phyloP scores from a whole-genome alignment of 2,888 invertebrate species.

The Scaeva pyrastri region DNA sequence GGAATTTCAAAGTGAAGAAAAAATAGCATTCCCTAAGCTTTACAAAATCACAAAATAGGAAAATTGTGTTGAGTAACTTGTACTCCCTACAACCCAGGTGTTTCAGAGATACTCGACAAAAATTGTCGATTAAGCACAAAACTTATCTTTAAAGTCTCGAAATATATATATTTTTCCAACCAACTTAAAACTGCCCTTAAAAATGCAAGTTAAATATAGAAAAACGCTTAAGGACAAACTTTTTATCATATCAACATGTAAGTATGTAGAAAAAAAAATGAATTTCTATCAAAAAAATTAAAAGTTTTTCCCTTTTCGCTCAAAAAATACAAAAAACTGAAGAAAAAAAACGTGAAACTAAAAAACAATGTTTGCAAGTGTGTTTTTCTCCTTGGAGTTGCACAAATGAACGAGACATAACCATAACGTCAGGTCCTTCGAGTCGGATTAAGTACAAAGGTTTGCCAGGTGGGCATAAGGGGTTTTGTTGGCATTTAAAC shows the following conservation, averaged over 20 bases:
- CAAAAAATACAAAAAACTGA: not conserved
- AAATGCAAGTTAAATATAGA: not conserved
- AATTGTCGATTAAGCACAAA: too few relatives aligned
- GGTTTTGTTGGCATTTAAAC: not conserved
- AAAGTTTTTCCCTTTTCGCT: constrained; percentile 39
- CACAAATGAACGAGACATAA: constrained; percentile 71
- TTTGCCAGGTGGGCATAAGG: constrained; percentile 2
- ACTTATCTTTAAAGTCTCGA: too few relatives aligned
- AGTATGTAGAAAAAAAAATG: constrained; percentile 10
- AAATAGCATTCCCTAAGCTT: too few relatives aligned
- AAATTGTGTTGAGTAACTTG: too few relatives aligned
- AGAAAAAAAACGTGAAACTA: not conserved
- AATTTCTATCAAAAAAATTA: constrained; percentile 62
- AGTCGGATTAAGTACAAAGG: constrained; percentile 33
- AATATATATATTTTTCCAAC: not conserved
- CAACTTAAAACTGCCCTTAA: not conserved
- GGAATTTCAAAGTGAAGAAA: too few relatives aligned
- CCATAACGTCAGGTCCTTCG: constrained; percentile 57
- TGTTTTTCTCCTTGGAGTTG: constrained; percentile 62
- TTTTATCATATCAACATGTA: too few relatives aligned
- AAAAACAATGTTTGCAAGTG: constrained; percentile 51
- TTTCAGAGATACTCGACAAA: too few relatives aligned
- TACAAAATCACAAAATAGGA: too few relatives aligned
- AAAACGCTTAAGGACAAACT: constrained; percentile 35
- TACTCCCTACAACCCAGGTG: too few relatives aligned